phyloP scores from a whole-genome alignment of 2,797 vertebrate genomes.

The Malurus leucopterus region DNA sequence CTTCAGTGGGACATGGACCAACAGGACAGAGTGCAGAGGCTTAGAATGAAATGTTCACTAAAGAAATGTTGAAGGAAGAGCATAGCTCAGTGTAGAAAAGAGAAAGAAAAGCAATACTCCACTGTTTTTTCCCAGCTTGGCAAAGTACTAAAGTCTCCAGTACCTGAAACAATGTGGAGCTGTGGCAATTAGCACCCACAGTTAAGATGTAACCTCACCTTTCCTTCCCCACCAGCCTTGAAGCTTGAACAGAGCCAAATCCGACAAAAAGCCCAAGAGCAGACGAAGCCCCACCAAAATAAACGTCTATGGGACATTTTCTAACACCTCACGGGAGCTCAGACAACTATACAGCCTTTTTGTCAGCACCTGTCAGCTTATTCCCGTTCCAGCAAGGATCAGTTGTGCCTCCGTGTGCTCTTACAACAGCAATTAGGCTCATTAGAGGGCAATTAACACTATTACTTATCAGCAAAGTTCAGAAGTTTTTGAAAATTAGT shows the following conservation, averaged over 20 bases:
- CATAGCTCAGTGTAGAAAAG: neutral
- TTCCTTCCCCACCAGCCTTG: neutral
- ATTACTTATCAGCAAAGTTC: constrained; percentile 47
- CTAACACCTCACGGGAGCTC: neutral
- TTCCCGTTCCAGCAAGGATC: neutral
- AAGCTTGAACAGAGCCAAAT: neutral
- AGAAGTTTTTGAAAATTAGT: constrained; percentile 30
- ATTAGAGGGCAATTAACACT: constrained; percentile 53
- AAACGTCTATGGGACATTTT: neutral
- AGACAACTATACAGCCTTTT: neutral
- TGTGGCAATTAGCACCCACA: neutral
- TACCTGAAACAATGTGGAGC: neutral
- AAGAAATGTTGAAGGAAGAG: neutral
- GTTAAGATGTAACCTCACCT: neutral
- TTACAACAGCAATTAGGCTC: constrained; percentile 41
- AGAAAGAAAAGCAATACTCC: neutral
- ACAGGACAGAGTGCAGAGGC: neutral
- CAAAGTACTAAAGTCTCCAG: neutral
- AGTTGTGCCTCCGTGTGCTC: neutral
- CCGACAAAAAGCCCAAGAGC: neutral
- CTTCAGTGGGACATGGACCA: neutral
- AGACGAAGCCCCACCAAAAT: constrained; percentile 12
- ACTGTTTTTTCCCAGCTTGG: neutral
- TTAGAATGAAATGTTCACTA: neutral
- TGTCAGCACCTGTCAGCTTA: neutral